Evolutionary conservation across 2,797 vertebrate genomes (phyloP).

Genomic region (Tokudaia muenninki): DNA sequence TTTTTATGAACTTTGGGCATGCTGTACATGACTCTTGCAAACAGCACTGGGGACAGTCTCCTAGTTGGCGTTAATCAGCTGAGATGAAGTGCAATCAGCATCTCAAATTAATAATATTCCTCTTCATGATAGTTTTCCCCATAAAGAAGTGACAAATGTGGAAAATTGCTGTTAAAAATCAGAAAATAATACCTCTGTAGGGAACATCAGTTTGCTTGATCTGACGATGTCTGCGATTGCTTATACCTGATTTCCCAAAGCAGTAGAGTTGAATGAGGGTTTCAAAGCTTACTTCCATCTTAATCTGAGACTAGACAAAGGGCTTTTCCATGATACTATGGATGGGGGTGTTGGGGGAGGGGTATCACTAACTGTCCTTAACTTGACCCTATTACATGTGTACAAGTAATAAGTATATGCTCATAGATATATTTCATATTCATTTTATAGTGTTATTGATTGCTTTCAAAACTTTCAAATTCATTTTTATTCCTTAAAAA

Average conservation of each 20-base stretch:
- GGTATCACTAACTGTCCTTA: not conserved
- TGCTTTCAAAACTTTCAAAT: constrained; percentile 37
- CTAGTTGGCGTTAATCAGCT: constrained; percentile 77
- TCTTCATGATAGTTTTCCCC: constrained; percentile 73
- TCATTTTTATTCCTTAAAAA: constrained; percentile 45
- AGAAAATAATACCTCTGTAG: constrained; percentile 31
- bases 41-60: constrained; percentile 57
- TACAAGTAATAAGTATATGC: not conserved
- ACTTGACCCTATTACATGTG: constrained; percentile 13
- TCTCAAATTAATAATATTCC: constrained; percentile 72
- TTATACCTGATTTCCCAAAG: constrained; percentile 61
- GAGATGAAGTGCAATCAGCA: constrained; percentile 80
- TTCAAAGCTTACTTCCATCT: constrained; percentile 54
- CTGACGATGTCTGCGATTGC: constrained; percentile 60
- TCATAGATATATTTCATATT: not conserved
- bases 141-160: constrained; percentile 54
- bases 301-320: constrained; percentile 46
- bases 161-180: constrained; percentile 65
- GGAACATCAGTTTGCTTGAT: constrained; percentile 67
- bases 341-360: not conserved
- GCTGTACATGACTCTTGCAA: constrained; percentile 70
- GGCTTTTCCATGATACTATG: not conserved
- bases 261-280: not conserved
- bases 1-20: constrained; percentile 80
- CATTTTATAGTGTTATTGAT: not conserved